Percentiles rank a stretch among this genome's conserved stretches.
Evolutionary conservation across 2,888 invertebrate species (phyloP).

Genomic region (Neoaliturus tenellus): DNA sequence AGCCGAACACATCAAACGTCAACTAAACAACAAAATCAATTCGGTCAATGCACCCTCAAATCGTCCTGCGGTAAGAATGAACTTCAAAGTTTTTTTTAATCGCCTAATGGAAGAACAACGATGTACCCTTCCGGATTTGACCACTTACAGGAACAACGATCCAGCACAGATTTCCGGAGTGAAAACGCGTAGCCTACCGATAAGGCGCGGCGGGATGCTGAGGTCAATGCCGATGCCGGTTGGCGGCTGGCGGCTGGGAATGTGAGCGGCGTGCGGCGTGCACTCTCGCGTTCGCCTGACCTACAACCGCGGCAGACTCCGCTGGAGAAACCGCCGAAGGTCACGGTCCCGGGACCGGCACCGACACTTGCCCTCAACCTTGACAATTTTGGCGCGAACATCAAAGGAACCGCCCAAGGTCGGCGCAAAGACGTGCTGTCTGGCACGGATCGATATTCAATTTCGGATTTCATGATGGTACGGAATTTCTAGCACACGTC

Average conservation of each 20-base stretch:
- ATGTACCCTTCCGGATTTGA: too few relatives aligned
- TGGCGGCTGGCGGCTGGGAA: constrained; percentile 46
- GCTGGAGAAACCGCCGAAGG: constrained; percentile 28
- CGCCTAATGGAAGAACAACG: too few relatives aligned
- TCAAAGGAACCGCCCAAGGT: neutral
- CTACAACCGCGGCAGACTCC: neutral
- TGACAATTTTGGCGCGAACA: neutral
- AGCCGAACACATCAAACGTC: too few relatives aligned
- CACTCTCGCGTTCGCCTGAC: constrained; percentile 47
- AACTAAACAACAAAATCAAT: too few relatives aligned
- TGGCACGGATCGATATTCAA: too few relatives aligned
- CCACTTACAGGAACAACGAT: neutral
- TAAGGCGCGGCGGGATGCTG: constrained; percentile 9
- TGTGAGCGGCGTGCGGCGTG: constrained; percentile 54
- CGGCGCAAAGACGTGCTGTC: neutral
- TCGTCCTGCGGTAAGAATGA: too few relatives aligned
- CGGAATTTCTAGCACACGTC: too few relatives aligned
- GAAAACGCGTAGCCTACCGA: neutral
- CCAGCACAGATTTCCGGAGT: neutral
- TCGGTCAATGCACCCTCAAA: too few relatives aligned
- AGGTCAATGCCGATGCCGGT: constrained; percentile 21
- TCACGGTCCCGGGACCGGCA: neutral
- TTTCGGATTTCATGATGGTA: too few relatives aligned
- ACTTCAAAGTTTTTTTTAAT: too few relatives aligned
- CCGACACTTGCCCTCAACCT: neutral